These are phyloP conservation scores for Parnassius mnemosyne DNA, from an alignment of 2,888 invertebrate species.

Conservation along the genomic window DNA sequence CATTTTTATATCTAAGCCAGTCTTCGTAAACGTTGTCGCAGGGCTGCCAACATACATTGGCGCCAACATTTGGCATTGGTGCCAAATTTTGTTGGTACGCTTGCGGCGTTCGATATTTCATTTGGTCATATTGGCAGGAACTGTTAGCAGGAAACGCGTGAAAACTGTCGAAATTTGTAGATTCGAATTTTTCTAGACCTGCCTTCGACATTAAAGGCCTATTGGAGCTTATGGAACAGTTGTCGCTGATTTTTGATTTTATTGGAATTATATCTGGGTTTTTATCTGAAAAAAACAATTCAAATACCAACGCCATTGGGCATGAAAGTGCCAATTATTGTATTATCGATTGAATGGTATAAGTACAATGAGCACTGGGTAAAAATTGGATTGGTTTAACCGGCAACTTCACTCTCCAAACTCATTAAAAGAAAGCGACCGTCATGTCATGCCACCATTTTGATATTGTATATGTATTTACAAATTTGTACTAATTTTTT, in stretches of 20 bases:
- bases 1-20: slow-evolving; percentile 25
- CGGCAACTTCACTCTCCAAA: no score
- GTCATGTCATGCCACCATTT: no score
- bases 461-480: no score
- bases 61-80: slow-evolving; percentile 46
- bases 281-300: slow-evolving; percentile 56
- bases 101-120: slow-evolving; percentile 59
- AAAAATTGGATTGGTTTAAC: no score
- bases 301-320: no score
- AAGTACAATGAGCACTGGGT: no score
- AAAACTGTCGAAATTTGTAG: slow-evolving; percentile 56
- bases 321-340: no score
- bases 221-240: slow-evolving; percentile 67
- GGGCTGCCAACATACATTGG: slow-evolving; percentile 54
- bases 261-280: slow-evolving; percentile 75
- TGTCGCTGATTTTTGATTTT: slow-evolving; percentile 73
- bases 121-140: slow-evolving; percentile 62
- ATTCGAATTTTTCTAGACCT: slow-evolving; percentile 62
- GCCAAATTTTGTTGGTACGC: slow-evolving; percentile 45
- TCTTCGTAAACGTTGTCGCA: slow-evolving; percentile 73
- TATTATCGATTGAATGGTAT: no score
- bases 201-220: slow-evolving; percentile 65
- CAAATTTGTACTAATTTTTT: no score
- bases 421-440: no score
- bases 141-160: slow-evolving; percentile 41